Percentiles rank a stretch among this genome's conserved stretches.
Conservation (phyloP, 2,797 vertebrate species). For the Semotilus atromaculatus region DNA sequence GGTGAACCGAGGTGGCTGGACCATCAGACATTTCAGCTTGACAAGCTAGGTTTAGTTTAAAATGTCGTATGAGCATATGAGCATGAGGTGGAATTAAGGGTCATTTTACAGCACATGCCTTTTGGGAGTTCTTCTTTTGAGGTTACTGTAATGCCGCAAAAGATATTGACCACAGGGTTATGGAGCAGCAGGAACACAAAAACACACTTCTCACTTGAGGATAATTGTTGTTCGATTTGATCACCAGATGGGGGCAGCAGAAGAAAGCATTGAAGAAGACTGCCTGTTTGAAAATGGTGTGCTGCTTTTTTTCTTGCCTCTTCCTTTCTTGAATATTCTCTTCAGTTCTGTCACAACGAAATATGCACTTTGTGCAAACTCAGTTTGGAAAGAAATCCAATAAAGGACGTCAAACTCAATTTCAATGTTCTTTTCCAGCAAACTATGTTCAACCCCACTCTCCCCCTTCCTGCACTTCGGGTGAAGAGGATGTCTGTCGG, state of each 20-base stretch:
- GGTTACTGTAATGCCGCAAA: neutral
- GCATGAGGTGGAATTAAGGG: neutral
- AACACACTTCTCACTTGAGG: neutral
- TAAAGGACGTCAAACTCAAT: neutral
- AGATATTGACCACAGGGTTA: neutral
- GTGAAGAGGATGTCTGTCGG: neutral
- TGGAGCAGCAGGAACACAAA: neutral
- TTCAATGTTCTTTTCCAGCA: neutral
- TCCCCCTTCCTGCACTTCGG: too few species aligned
- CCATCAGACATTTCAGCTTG: neutral
- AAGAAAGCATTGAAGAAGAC: conserved; percentile 37
- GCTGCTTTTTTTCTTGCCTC: neutral
- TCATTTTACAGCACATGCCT: neutral
- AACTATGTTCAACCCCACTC: neutral
- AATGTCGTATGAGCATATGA: neutral
- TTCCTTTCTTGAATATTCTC: neutral
- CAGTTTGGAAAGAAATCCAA: neutral
- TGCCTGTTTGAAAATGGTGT: neutral
- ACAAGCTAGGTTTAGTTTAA: neutral
- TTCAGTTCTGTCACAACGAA: neutral
- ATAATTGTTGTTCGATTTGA: neutral
- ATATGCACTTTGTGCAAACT: neutral
- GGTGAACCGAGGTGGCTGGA: conserved; percentile 21
- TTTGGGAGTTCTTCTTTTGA: neutral
- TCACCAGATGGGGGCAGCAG: conserved; percentile 63